phyloP scores from a whole-genome alignment of 2,113 vertebrate genomes.

The Antechinus flavipes region DNA sequence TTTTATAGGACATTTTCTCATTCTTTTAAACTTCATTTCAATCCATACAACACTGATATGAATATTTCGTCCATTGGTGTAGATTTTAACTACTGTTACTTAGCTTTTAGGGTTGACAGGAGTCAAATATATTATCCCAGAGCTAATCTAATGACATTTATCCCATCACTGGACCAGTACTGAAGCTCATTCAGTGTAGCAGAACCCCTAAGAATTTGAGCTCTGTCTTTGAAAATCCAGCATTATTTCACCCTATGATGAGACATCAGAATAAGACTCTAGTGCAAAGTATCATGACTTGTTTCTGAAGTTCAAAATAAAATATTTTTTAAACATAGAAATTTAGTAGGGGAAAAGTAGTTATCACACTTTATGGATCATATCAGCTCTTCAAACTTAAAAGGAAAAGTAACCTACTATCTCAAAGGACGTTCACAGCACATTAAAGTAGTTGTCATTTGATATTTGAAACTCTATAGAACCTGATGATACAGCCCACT shows the following conservation, averaged over 20 bases:
- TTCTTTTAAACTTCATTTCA: neutral
- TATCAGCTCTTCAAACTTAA: neutral
- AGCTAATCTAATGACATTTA: neutral
- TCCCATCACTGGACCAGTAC: neutral
- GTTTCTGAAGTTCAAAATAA: neutral
- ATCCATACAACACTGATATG: neutral
- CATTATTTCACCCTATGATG: neutral
- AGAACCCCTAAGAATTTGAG: neutral
- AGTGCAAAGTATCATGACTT: neutral
- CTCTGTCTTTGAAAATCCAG: neutral
- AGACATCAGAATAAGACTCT: neutral
- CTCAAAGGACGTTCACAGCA: neutral
- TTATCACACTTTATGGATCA: neutral
- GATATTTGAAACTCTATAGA: constrained; percentile 47
- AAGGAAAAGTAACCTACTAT: neutral
- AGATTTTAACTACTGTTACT: neutral
- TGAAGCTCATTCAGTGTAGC: neutral
- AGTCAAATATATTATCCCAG: neutral
- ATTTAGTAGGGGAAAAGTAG: neutral
- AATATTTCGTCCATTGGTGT: neutral
- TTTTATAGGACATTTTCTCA: neutral
- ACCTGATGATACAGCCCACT: constrained; percentile 10
- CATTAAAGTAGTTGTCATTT: constrained; percentile 28
- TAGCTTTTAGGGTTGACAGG: neutral
- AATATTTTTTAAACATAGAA: neutral